Conservation (phyloP, 92 coral and sea anemone species). For the Pocillopora meandrina region DNA sequence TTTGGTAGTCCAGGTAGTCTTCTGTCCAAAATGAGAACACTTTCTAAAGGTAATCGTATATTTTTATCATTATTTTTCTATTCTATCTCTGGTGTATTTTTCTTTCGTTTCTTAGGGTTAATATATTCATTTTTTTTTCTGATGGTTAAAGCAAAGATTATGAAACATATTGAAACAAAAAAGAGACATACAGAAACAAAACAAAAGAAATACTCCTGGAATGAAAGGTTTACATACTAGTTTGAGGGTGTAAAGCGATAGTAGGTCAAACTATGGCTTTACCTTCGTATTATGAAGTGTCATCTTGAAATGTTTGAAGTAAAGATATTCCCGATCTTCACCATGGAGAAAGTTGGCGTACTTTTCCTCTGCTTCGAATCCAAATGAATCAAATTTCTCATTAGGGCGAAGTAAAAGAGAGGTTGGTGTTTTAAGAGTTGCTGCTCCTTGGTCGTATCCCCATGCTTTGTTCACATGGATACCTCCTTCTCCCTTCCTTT, state of each 20-base stretch:
- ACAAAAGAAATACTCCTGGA: not conserved
- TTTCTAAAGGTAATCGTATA: too few relatives aligned
- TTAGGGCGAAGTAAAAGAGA: constrained; percentile 34
- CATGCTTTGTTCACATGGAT: constrained; percentile 44
- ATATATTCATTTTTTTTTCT: too few relatives aligned
- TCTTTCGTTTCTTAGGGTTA: too few relatives aligned
- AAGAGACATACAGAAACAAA: too few relatives aligned
- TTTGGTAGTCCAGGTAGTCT: too few relatives aligned
- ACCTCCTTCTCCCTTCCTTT: constrained; percentile 36
- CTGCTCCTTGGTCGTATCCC: constrained; percentile 28
- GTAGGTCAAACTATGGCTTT: not conserved
- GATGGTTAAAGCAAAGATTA: too few relatives aligned
- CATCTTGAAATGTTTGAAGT: constrained; percentile 43
- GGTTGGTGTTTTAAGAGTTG: constrained; percentile 31
- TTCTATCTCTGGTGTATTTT: too few relatives aligned
- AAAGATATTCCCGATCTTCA: constrained; percentile 16
- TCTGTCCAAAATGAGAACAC: too few relatives aligned
- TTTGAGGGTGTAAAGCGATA: too few relatives aligned
- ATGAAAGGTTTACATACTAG: not conserved
- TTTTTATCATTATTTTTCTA: too few relatives aligned
- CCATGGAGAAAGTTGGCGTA: constrained; percentile 12
- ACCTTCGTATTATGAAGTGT: constrained; percentile 33
- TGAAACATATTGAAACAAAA: too few relatives aligned
- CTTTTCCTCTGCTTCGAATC: constrained; percentile 42
- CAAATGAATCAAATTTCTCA: constrained; percentile 28